A percentile compares a stretch with the other conserved stretches of the same genome.
These are phyloP conservation scores for Platyscapa corneri DNA, from an alignment of 1,140 invertebrate species.

Conservation along the genomic window DNA sequence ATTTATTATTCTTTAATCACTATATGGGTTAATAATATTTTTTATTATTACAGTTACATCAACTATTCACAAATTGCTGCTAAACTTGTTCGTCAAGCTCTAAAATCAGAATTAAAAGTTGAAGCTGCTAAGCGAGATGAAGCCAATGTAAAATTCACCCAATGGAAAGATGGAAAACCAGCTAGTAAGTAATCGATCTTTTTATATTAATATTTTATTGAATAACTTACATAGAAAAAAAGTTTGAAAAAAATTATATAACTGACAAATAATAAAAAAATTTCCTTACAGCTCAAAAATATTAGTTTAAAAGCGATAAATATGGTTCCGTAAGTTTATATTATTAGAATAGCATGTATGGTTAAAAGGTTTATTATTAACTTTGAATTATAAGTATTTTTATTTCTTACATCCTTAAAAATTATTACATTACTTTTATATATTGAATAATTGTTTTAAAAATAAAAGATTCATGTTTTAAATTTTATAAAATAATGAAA, in stretches of 20 bases:
- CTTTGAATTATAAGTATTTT: not conserved
- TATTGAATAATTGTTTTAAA: too few relatives aligned
- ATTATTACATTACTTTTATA: too few relatives aligned
- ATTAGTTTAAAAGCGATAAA: slow-evolving; percentile 48
- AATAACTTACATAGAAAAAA: not conserved
- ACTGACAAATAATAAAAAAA: slow-evolving; percentile 10
- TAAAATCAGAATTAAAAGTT: slow-evolving; percentile 83
- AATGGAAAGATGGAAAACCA: slow-evolving; percentile 90
- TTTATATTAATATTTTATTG: not conserved
- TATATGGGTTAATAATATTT: not conserved
- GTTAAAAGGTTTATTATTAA: not conserved
- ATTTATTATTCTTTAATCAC: slow-evolving; percentile 57
- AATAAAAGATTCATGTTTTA: too few relatives aligned
- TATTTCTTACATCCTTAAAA: not conserved
- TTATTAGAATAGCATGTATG: slow-evolving; percentile 3
- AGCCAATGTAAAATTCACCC: slow-evolving; percentile 84
- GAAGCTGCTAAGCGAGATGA: slow-evolving; percentile 86
- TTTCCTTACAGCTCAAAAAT: slow-evolving; percentile 63
- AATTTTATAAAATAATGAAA: too few relatives aligned
- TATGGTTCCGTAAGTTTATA: slow-evolving; percentile 57
- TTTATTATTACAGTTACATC: slow-evolving; percentile 84
- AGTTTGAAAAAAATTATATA: not conserved
- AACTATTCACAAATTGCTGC: slow-evolving; percentile 94
- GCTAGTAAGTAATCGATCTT: slow-evolving; percentile 79
- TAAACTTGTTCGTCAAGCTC: slow-evolving; percentile 82